Percentiles rank a stretch among this genome's conserved stretches.
Conservation (phyloP, 2,113 vertebrate species). For the Siniperca chuatsi region DNA sequence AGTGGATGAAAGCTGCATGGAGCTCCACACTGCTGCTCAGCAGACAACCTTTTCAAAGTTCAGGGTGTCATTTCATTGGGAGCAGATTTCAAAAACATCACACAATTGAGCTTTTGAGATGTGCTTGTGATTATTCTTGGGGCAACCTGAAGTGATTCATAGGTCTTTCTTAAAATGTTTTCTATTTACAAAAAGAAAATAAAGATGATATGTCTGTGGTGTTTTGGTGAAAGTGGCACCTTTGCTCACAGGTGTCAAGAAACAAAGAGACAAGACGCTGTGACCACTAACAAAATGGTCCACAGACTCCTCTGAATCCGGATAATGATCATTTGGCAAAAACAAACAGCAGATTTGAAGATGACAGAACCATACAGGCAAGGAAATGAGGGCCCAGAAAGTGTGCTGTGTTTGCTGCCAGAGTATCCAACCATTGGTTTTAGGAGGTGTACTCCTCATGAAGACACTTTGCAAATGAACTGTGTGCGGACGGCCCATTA, state of each 20-base stretch:
- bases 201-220: not conserved
- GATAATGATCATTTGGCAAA: constrained; percentile 8
- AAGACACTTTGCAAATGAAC: constrained; percentile 17
- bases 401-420: not conserved
- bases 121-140: not conserved
- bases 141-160: not conserved
- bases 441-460: not conserved
- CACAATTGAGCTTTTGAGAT: not conserved
- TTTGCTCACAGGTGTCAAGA: not conserved
- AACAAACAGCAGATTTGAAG: not conserved
- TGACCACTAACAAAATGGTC: not conserved
- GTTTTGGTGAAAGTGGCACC: not conserved
- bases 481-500: constrained; percentile 39
- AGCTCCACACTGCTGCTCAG: not conserved
- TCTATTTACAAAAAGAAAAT: not conserved
- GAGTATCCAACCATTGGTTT: not conserved
- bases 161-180: not conserved
- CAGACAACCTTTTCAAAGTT: not conserved
- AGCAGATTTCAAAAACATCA: not conserved
- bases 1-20: not conserved
- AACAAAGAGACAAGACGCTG: not conserved
- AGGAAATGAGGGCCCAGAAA: not conserved
- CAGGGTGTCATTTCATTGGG: not conserved
- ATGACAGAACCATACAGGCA: not conserved
- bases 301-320: not conserved